Base-by-base conservation (phyloP, 2,113 vertebrate species). In the Columba livia region DNA sequence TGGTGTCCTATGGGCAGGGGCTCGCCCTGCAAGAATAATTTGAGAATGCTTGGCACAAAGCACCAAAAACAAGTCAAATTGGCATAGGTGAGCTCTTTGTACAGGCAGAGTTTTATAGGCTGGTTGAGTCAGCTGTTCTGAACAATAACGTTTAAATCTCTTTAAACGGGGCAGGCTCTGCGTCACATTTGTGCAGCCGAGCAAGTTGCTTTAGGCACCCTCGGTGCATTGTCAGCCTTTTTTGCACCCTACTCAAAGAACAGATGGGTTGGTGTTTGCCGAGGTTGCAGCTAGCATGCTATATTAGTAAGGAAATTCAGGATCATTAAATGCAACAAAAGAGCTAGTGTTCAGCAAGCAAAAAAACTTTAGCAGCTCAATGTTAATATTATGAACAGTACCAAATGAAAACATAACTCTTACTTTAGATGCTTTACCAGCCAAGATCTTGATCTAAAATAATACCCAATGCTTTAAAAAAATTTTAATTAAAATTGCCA, bases 41-140 rank as follows among this genome's bases (percentile, higher is more conserved):
- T n/a, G 44, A 74, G 64, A 94, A 29, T 31, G 26, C 31, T 79
- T 50, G 44, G 67, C 64, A 90, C 12, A 70, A 78, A 85, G 51
- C 66, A 84, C 24, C 71, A 80, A 82, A 81, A 87, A 18, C 54
- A 77, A 81, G 70, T 86, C 66, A 70, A 83, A 78, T 54, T 54
- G 77, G 47, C 4, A 0, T 78, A 81, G 65, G 80, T 88, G 61
- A 90, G 57, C 10, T 86, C 47, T 94, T 88, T 93, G 67, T 78
- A 72, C 8, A 69, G 70, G 48, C 77, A 87, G 87, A 78, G 57
- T 92, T 94, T 95, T 71, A 70, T 69, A 51, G 2, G 62, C 53
- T 84, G 58, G 25, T 48, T 96, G 94, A 97, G 87, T 97, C 96
- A 97, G 79, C 79, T 96, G 28, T 72, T 94, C 77, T 89, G 85